A percentile compares a stretch with the other conserved stretches of the same genome.
Conservation (phyloP, 2,797 vertebrate species). For the Phrynocephalus vlangalii region DNA sequence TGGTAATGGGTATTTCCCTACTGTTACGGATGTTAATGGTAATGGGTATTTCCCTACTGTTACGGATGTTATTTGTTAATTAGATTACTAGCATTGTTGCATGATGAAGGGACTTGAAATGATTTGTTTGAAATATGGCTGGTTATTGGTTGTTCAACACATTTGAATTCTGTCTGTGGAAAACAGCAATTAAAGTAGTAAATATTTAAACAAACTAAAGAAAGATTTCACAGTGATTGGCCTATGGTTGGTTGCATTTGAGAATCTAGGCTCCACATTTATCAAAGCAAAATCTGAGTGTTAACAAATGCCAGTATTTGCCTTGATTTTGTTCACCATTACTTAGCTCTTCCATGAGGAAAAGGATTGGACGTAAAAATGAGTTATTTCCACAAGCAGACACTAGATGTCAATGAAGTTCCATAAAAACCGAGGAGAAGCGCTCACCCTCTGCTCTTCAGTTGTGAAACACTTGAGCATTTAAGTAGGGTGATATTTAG, state of each 20-base stretch:
- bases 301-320: background rate
- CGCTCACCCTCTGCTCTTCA: background rate
- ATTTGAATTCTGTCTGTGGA: background rate
- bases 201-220: background rate
- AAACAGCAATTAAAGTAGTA: background rate
- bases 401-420: slow-evolving; percentile 71
- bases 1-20: no score
- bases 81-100: background rate
- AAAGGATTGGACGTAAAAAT: background rate
- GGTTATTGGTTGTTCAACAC: background rate
- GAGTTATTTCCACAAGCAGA: background rate
- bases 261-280: background rate
- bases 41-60: no score
- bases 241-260: background rate
- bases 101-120: background rate
- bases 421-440: slow-evolving; percentile 32
- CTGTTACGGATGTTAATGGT: background rate
- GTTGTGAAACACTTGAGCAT: background rate
- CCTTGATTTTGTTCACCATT: background rate
- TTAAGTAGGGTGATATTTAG: background rate
- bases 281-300: background rate
- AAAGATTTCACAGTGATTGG: background rate
- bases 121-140: background rate
- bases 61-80: background rate
- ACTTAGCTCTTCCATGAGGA: background rate